Base-by-base conservation (phyloP, 35 echinoderm and acorn worm species). In the Stichopus chloronotus region DNA sequence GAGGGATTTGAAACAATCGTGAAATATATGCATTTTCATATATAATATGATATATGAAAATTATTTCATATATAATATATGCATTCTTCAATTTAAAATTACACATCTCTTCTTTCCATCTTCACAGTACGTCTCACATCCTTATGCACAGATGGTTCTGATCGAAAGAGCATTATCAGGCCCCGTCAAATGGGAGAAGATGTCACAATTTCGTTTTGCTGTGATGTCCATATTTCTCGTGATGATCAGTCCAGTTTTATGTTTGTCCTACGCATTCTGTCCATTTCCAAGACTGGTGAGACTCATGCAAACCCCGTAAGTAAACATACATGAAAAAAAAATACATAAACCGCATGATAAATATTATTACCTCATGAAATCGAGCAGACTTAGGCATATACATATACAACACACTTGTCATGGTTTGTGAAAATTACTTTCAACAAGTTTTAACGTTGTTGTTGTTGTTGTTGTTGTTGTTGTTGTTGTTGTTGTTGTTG, bases 301-400 rank as follows among this genome's bases (percentile, higher is more conserved):
- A 43, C 71, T 91, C 14, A 91, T 91, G 88, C 52, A 91, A 25
- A 91, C 88, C 9, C 88, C 88, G 88, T 91, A 78, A 91, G 88
- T 90, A 16, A 10, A 82, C 53, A 81, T 52, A 30, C 17, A 65
- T 14, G 19, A 65, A 5, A 63, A 65, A 5, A 63, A 65, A 11
- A 0, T 65, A 19, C 1, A 14, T 14, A 14, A 65, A 65, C 19
- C 19, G 11, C 61, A 11, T 65, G 11, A 65, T 65, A 9, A 43
- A 65, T 1, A 65, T 43, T 43, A 43, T 43, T 43, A 43, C 30
- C 30, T 43, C 30, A 43, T 43, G 30, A 43, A 43, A 43, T 43
- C 30, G 0, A 3, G 30, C 30, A 43, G 30, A 43, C 30, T 43
- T 43, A 43, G 30, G 30, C 30, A 0, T 43, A 43, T 43, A 43